Base-by-base conservation (phyloP, 2,888 invertebrate species). In the Ethmia dodecea region DNA sequence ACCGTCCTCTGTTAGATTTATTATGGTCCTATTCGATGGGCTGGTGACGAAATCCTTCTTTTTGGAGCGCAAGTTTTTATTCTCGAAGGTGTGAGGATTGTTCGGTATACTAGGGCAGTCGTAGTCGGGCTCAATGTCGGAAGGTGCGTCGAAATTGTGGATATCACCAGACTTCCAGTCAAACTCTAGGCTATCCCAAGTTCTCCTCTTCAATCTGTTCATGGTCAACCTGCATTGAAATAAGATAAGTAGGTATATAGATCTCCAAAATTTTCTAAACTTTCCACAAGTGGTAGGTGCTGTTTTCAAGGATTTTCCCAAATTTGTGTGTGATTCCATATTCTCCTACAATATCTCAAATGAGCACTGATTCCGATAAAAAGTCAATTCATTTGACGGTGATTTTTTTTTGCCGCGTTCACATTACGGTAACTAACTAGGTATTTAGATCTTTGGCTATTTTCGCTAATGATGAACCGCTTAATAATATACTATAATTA, bases 1-100 rank as follows among this genome's bases (percentile, higher is more conserved):
- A 27, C 92, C 92, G 47, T 88, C 91, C 68, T 91, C 92, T 1
- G 92, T 90, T 49, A 92, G 72, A 75, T 92, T 92, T 30, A 92
- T 92, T 42, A 92, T 92, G 3, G 92, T 92, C 55, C 91, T 90
- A 71, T 92, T 92, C 42, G 90, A 89, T 40, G 88, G 83, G 55
- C 60, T 55, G 37, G 65, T 70, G 41, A 76, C 43, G 35, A 70
- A 73, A 24, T 84, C 83, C 37, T 66, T 65, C 45, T 65, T 74
- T 39, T 45, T 64, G 51, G 71, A 76, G 48, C 51, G 57, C 41
- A 62, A 61, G 34, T 68, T 70, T 53, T 83, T 84, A 50, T 69
- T 86, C 50, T 86, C 75, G 56, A 74, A 66, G 31, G 83, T 64
- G 49, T 83, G 75, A 48, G 80, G 79, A 47, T 83, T 83, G 62